Evolutionary conservation across 1,140 invertebrate species (phyloP), one percentile per base, ranked within the genome.

Genomic region (Scaptomyza pallida): DNA sequence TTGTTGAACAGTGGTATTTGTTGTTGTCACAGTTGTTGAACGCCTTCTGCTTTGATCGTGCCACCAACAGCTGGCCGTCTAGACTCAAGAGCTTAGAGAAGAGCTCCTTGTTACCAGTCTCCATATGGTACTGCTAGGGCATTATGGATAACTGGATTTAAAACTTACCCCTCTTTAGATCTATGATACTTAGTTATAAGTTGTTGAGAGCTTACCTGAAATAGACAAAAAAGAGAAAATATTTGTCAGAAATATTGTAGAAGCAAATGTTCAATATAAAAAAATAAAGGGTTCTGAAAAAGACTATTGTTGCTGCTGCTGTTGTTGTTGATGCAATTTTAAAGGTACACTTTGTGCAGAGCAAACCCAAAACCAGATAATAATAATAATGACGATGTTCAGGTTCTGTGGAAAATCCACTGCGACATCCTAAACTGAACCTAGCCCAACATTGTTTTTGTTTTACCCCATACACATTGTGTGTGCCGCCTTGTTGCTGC

Each of bases 361-460:
- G 9, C 63, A 75, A 64, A 62, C 64, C 80, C 73, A 80, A 83
- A 83, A 86, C 63, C 72, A 85, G 72, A 83, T 86, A 81, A 86
- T 80, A 85, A 85, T 80, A 80, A 85, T 76, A n/a, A 37, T n/a
- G 73, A 68, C 73, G 76, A 57, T 57, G 69, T 48, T 71, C 47
- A 60, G 57, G 59, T 63, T 70, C 57, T 50, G 17, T 40, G 43
- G 78, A 54, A n/a, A 45, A 61, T 35, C 9, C 23, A 26, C 23
- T 35, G 51, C 63, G 40, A 67, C 74, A 70, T 72, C 64, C 65
- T 56, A 71, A 65, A 60, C 41, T 40, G 80, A 83, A 77, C 81
- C 81, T 85, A 85, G 61, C 76, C 81, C 81, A 85, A 85, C 81
- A 80, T 86, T 86, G 80, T 80, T 80, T 85, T 85, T 85, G 60